Base-by-base conservation (phyloP, 2,888 invertebrate species). In the Terebella lapidaria region DNA sequence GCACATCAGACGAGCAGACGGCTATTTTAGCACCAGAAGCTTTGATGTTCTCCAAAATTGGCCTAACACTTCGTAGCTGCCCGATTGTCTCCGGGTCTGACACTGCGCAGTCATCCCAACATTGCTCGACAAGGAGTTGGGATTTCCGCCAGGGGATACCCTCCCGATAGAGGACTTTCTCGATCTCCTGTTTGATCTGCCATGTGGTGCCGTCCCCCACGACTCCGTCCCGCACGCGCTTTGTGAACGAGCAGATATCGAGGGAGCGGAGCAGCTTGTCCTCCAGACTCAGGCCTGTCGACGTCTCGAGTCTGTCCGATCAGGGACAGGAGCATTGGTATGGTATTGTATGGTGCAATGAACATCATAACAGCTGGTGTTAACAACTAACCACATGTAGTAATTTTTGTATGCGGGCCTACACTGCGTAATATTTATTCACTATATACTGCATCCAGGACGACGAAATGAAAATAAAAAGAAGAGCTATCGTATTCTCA, bases 1-100 rank as follows among this genome's bases (percentile, higher is more conserved):
- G 64, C 29, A 67, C 70, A 63, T 81, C 82, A 5, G 79, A 73
- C 0, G 83, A 82, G 66, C 80, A 81, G n/a, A 83, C 74, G 30
- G 82, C 83, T 35, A 83, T 75, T 62, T 82, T 82, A 29, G 81
- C 68, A 18, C 76, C 77, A 63, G 74, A 71, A 25, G 71, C 64
- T 60, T 78, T 76, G 53, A 83, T 68, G 5, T 69, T 68, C 35
- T 59, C 25, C 42, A 65, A 56, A 2, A 65, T 20, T 10, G 18
- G 25, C 2, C 18, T 49, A 2, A 58, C 59, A 20, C 63, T 47
- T n/a, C 57, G 61, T 15, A 65, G 47, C 24, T 42, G 46, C 18
- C 46, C 24, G 4, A 58, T 3, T 1, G 18, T 4, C 15, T 28
- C 27, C 30, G 29, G 35, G 1, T 30, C n/a, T 22, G 22, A 22